These are phyloP conservation scores for Coenonympha glycerion DNA, from an alignment of 2,888 invertebrate species.

Conservation along the genomic window DNA sequence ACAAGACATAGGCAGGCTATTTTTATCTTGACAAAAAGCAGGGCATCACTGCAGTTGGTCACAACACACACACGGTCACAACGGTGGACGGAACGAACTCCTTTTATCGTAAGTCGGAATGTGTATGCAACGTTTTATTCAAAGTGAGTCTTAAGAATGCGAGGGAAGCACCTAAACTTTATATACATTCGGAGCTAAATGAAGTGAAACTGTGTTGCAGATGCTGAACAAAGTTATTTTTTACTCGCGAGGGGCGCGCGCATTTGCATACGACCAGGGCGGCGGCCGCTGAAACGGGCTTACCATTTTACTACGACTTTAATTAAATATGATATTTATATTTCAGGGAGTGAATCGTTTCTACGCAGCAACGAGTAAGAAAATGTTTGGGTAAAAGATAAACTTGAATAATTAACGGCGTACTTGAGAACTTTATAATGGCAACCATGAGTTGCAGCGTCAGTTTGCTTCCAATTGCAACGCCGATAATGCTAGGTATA, in stretches of 20 bases:
- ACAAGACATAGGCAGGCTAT: no score
- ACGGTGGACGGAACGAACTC: neutral
- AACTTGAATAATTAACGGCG: no score
- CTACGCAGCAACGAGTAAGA: neutral
- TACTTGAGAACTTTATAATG: no score
- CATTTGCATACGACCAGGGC: conserved; percentile 20
- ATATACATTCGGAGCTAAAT: conserved; percentile 71
- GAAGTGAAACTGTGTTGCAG: conserved; percentile 66
- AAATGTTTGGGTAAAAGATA: no score
- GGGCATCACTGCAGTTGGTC: no score
- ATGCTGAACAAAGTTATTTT: conserved; percentile 46
- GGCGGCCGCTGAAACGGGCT: neutral
- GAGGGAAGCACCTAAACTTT: conserved; percentile 65
- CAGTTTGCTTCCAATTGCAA: no score
- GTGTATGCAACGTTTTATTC: conserved; percentile 56
- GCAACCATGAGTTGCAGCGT: no score
- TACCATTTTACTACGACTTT: neutral
- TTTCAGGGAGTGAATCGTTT: neutral
- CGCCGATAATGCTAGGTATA: no score
- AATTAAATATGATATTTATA: conserved; percentile 1
- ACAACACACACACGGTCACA: no score
- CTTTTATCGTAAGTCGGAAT: neutral
- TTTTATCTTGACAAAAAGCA: no score
- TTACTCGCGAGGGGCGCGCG: conserved; percentile 41
- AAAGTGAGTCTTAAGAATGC: conserved; percentile 63